phyloP scores from a whole-genome alignment of 1,140 invertebrate species.

The Muscidifurax raptorellus region DNA sequence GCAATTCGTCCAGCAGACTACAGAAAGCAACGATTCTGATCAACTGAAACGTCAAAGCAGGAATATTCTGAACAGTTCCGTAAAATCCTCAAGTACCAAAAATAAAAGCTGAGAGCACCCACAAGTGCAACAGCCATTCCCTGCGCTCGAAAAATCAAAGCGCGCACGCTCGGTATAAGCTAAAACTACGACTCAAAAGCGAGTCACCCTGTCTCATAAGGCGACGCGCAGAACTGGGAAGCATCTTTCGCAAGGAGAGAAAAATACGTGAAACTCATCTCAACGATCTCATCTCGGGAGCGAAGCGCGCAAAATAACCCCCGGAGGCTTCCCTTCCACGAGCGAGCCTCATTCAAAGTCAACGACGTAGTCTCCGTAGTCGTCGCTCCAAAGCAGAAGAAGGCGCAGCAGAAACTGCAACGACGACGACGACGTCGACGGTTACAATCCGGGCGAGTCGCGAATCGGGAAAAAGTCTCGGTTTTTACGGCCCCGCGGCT shows the following conservation, averaged over 20 bases:
- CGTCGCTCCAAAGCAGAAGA: not conserved
- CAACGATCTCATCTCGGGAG: slow-evolving; percentile 21
- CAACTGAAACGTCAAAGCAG: not conserved
- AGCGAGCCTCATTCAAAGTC: slow-evolving; percentile 6
- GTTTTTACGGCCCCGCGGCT: slow-evolving; percentile 14
- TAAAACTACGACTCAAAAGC: too few relatives aligned
- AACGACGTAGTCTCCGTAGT: not conserved
- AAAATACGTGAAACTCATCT: slow-evolving; percentile 42
- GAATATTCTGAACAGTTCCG: not conserved
- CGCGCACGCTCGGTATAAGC: too few relatives aligned
- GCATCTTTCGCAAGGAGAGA: not conserved
- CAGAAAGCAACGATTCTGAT: too few relatives aligned
- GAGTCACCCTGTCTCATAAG: not conserved
- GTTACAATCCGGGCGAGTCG: not conserved
- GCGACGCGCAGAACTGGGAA: not conserved
- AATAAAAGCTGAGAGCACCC: not conserved
- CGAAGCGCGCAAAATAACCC: slow-evolving; percentile 28
- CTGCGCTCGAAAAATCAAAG: not conserved
- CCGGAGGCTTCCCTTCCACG: not conserved
- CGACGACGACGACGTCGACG: not conserved
- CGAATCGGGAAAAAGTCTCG: not conserved
- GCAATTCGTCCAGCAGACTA: too few relatives aligned
- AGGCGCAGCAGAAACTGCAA: not conserved
- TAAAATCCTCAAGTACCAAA: too few relatives aligned
- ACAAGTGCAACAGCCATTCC: not conserved